A percentile compares a stretch with the other conserved stretches of the same genome.
Conservation (phyloP, 2,888 invertebrate species). For the Hesperia comma region DNA sequence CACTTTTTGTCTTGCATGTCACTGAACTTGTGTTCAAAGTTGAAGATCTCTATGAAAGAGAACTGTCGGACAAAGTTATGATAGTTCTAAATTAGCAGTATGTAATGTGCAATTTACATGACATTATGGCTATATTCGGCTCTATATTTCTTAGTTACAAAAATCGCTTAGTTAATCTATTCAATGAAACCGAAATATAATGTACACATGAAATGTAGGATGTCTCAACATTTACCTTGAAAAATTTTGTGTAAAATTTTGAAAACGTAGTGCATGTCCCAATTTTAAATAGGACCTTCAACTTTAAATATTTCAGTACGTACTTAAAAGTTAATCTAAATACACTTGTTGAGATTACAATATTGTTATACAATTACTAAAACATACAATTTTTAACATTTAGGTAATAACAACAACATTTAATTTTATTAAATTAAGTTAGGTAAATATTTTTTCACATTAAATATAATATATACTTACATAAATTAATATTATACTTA, state of each 20-base stretch:
- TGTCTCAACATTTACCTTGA: too few species aligned
- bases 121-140: too few species aligned
- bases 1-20: slow-evolving; percentile 76
- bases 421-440: background rate
- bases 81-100: too few species aligned
- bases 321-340: slow-evolving; percentile 18
- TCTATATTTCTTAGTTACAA: too few species aligned
- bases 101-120: too few species aligned
- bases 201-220: too few species aligned
- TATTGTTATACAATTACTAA: background rate
- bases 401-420: slow-evolving; percentile 3
- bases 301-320: slow-evolving; percentile 24
- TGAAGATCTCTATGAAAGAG: slow-evolving; percentile 17
- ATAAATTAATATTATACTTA: background rate
- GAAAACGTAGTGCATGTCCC: background rate
- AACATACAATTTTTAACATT: background rate
- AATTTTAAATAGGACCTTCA: slow-evolving; percentile 23
- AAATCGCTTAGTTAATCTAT: too few species aligned
- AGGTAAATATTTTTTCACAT: background rate
- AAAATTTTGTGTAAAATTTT: too few species aligned
- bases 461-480: too few species aligned
- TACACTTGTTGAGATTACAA: slow-evolving; percentile 11
- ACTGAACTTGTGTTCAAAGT: slow-evolving; percentile 32
- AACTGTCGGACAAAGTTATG: background rate
- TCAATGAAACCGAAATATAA: too few species aligned